Base-by-base conservation (phyloP, 2,113 vertebrate species). In the Chelonoidis abingdonii region DNA sequence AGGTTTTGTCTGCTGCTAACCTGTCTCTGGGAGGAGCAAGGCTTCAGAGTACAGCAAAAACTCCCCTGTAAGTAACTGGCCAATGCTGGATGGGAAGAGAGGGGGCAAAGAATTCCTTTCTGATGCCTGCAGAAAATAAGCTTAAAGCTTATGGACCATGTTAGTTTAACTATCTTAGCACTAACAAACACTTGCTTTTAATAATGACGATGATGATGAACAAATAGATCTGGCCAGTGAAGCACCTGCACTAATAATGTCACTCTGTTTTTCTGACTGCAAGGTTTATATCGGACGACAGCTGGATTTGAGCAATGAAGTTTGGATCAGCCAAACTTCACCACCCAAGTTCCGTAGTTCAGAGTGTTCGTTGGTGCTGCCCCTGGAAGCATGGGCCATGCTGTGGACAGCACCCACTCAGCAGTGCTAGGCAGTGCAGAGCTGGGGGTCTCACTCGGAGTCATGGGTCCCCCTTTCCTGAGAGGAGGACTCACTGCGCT, bases 401-500 rank as follows among this genome's bases (percentile, higher is more conserved):
- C 2, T 22, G 53, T 3, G 2, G 41, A 5, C 12, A 2, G 62
- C 72, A 38, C 41, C 27, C 14, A 38, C 35, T 19, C 17, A 38
- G 17, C 17, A 10, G 65, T 72, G n/a, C 19, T 1, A 9, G 78
- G 59, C 54, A 13, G 13, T 2, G 11, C 85, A 56, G 6, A 35
- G 54, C 35, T 8, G 7, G 9, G 78, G 16, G 35, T 24, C 79
- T 3, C 59, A 19, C 22, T 14, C 35, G 56, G 53, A 62, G 38
- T 12, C 3, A 16, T 13, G 52, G 31, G 10, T 41, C 21, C 10
- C 49, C 49, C 5, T 1, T 8, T 27, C 44, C 52, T 2, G 0
- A 1, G 47, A 4, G 44, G 13, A 50, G 17, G 2, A 97, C 97
- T 97, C 86, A 83, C 93, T 87, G 82, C 96, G 91, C 8, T 99